Percentiles rank a stretch among this genome's conserved stretches.
These are phyloP conservation scores for Eclectus roratus DNA, from an alignment of 2,113 vertebrate genomes.

Conservation along the genomic window DNA sequence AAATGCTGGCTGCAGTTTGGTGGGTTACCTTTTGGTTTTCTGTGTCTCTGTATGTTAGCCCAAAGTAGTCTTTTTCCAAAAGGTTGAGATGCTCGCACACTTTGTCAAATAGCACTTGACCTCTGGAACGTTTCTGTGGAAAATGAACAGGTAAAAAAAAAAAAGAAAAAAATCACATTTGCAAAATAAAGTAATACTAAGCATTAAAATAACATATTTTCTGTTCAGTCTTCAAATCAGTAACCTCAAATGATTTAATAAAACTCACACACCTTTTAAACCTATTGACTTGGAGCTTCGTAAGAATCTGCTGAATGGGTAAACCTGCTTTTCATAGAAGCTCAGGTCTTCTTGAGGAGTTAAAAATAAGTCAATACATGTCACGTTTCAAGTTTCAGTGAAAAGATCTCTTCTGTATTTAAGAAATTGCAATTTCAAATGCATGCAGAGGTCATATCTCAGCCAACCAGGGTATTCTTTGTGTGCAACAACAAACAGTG, in stretches of 20 bases:
- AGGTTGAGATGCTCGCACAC: conserved; percentile 96
- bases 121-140: conserved; percentile 88
- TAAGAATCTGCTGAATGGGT: not conserved
- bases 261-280: not conserved
- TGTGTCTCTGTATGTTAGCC: conserved; percentile 88
- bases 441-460: not conserved
- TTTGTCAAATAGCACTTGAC: conserved; percentile 91
- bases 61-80: conserved; percentile 96
- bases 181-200: not conserved
- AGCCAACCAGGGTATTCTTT: rapidly evolving
- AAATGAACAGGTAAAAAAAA: not conserved
- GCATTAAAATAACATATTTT: not conserved
- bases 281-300: not conserved
- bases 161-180: not conserved
- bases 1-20: not conserved
- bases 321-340: not conserved
- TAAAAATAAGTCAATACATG: not conserved
- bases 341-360: not conserved
- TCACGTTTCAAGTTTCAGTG: not conserved
- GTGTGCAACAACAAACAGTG: not conserved
- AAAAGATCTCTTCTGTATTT: not conserved
- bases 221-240: not conserved
- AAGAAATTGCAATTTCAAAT: not conserved
- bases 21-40: conserved; percentile 92
- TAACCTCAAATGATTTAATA: not conserved